Base-by-base conservation (phyloP, 1,140 invertebrate genomes). In the Stenopsyche tienmushanensis region DNA sequence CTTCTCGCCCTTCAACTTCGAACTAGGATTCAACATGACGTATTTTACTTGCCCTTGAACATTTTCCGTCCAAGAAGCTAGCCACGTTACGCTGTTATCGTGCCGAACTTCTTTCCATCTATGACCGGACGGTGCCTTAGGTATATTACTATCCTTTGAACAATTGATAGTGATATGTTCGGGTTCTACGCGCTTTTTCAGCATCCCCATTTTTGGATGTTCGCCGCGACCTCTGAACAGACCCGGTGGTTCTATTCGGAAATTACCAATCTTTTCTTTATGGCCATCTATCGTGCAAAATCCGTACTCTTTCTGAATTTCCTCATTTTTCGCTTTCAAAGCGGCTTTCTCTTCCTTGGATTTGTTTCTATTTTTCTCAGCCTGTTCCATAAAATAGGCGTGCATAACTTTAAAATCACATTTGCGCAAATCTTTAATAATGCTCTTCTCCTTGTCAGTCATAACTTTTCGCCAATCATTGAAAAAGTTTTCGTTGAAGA, bases 91-190 rank as follows among this genome's bases (percentile, higher is more conserved):
- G 10, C 86, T 90, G 68, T 96, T 92, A 78, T 99, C 97, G 80
- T 98, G 93, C 50, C 93, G 83, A 0, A 99, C 90, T 84, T 99
- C 96, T 76, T 95, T 98, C 97, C 97, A 99, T 68, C 88, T 92
- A 72, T 93, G 94, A 0, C 97, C 92, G 3, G 78, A 1, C 25
- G 98, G 98, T 34, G 98, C 86, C 76, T 87, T 82, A 0, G 98
- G 97, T 66, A 93, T 82, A 66, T 88, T 86, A 0, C 93, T 90
- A 73, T 94, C 89, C 82, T 97, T 97, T 66, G 93, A 94, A 76
- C 97, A 99, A 79, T 99, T 99, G 29, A 99, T 99, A 3, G 97
- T 90, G 8, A 99, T 93, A 82, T 99, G 96, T 80, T 98, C 94
- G 3, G 98, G 94, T 71, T 85, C 75, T 0, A 97, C 90, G 57